Evolutionary conservation across 2,113 vertebrate genomes (phyloP).

Genomic region (Piliocolobus tephrosceles): DNA sequence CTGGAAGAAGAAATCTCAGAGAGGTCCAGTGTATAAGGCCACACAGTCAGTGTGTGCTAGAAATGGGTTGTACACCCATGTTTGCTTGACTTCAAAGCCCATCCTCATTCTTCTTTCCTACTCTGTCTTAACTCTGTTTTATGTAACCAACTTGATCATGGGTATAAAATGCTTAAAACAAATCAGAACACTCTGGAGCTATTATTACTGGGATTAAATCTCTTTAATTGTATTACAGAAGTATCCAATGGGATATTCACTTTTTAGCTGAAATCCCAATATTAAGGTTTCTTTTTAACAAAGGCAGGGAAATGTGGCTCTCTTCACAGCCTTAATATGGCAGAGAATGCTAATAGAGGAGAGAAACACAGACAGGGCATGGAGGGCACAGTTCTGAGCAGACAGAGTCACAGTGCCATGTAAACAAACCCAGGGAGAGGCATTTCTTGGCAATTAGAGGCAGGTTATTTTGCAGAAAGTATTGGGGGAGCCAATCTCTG

Average conservation of each 20-base stretch:
- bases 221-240: constrained; percentile 1
- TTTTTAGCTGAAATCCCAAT: constrained; percentile 44
- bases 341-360: constrained; percentile 69
- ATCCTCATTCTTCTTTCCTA: background rate
- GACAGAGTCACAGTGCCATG: constrained; percentile 44
- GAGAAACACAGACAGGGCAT: constrained; percentile 22
- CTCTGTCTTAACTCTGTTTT: background rate
- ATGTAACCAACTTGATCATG: background rate
- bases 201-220: background rate
- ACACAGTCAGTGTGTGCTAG: background rate
- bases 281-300: constrained; percentile 57
- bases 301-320: constrained; percentile 44
- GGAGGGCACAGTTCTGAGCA: constrained; percentile 57
- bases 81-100: background rate
- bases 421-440: constrained; percentile 71
- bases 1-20: background rate
- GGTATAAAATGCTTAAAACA: background rate
- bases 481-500: constrained; percentile 36
- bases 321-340: constrained; percentile 44
- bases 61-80: background rate
- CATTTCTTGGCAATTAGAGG: constrained; percentile 69
- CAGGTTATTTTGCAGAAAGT: constrained; percentile 57
- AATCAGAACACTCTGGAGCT: background rate
- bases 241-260: background rate
- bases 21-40: background rate